Evolutionary conservation across 2,888 invertebrate genomes (phyloP), one percentile per base, ranked within the genome.

Genomic region (Chrysodeixis includens): DNA sequence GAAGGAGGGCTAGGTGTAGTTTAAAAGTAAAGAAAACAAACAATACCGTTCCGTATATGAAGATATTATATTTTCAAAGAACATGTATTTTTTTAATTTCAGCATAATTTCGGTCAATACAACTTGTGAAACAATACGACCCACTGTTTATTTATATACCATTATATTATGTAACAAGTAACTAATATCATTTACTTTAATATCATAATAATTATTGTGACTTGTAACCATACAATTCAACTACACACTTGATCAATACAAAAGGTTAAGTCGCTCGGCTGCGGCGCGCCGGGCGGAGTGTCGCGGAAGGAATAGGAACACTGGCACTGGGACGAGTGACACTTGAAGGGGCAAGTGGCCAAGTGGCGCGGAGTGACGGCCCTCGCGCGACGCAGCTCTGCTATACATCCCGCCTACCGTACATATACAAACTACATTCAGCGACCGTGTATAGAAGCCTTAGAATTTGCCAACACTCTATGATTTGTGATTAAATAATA

Each of bases 21-120:
- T 49, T 10, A 46, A 63, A 78, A 9, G 18, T 20, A 86, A 83
- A 83, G 62, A 80, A 89, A 89, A 90, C 88, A 87, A 88, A 86
- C 82, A 73, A 80, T 85, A 84, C 82, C 78, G 87, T 88, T 90
- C 86, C 86, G 86, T 93, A 93, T 93, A 94, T 94, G 93, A 94
- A 95, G 95, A 92, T 93, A 95, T 92, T 94, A 94, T 95, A 95
- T 94, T 94, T 93, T 92, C 91, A 93, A 93, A 94, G 94, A 94
- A 94, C 95, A 94, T 93, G 90, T 94, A 92, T 88, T 90, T 90
- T 90, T 89, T 89, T 88, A 89, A 89, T 87, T 82, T 92, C 93
- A 92, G 93, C 93, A 88, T 92, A 93, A 90, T 90, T 88, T 91
- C 92, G 90, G 90, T 93, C 90, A 92, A 90, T 92, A 94, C 89